Evolutionary conservation across 92 coral and sea anemone genomes (phyloP), one percentile per base, ranked within the genome.

Genomic region (Palythoa grandis): DNA sequence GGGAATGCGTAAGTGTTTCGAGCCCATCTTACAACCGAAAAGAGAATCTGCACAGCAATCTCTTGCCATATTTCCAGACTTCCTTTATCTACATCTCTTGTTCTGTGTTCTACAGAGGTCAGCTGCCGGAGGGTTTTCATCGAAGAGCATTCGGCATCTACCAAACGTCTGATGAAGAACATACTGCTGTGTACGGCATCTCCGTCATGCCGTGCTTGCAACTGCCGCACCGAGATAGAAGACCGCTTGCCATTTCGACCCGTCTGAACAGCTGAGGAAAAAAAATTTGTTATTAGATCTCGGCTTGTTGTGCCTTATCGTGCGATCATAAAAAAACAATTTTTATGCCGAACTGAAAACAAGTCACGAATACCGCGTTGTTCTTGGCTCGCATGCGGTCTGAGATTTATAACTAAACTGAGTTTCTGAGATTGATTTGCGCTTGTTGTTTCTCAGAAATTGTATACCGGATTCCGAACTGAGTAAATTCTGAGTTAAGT

Each of bases 1-100:
- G 88, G 70, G 70, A 93, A 93, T 90, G 92, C 92, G 11, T 93
- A 93, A 48, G 90, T 93, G 58, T 82, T 89, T 56, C 89, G 80
- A 14, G 92, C 89, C 96, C 96, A 93, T 43, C 92, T 83, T 57
- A 93, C 83, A 10, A 90, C 91, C 4, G 94, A 70, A 17, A 83
- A 83, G 7, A 83, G 87, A 29, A 83, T 71, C 69, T 73, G 77
- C 53, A 73, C 79, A 8, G 87, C 66, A 50, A 72, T 38, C 48
- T 83, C 87, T 66, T 70, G 58, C 85, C 85, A 80, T 11, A 80
- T 0, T 2, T 80, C 38, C 43, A 47, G 15, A 22, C 75, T 29
- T 11, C 63, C 74, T 15, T 65, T 79, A n/a, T 39, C 38, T 37
- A n/a, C 35, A 8, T n/a, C 22, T 47, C 73, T 53, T 13, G 73